These are phyloP conservation scores for Drosophila limbata DNA, from an alignment of 2,888 invertebrate species.

Conservation along the genomic window DNA sequence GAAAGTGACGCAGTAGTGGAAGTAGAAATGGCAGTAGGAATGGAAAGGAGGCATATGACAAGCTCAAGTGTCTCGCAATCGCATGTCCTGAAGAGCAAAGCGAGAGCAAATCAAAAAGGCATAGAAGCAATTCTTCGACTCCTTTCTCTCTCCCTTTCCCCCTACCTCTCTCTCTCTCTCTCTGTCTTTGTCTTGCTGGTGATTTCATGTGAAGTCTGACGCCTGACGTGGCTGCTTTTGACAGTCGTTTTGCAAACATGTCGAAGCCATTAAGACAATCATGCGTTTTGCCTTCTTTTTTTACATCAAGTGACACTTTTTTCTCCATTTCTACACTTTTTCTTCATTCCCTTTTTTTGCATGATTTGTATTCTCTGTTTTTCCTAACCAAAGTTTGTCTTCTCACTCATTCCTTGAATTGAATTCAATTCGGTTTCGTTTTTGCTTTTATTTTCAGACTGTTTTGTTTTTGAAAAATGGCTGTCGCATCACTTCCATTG, in stretches of 20 bases:
- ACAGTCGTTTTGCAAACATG: slow-evolving; percentile 82
- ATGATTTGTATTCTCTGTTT: slow-evolving; percentile 28
- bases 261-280: slow-evolving; percentile 82
- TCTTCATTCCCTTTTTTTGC: slow-evolving; percentile 44
- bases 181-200: slow-evolving; percentile 14
- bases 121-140: slow-evolving; percentile 38
- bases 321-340: slow-evolving; percentile 10
- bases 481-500: slow-evolving; percentile 80
- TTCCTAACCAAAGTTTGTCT: slow-evolving; percentile 19
- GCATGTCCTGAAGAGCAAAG: slow-evolving; percentile 52
- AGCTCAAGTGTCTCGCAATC: slow-evolving; percentile 58
- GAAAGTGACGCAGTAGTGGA: slow-evolving; percentile 30
- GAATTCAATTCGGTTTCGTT: slow-evolving; percentile 29
- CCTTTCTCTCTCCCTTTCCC: not conserved
- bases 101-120: slow-evolving; percentile 68
- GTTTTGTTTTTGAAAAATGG: slow-evolving; percentile 81
- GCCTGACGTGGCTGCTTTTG: slow-evolving; percentile 68
- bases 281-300: slow-evolving; percentile 63
- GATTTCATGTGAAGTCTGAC: slow-evolving; percentile 50
- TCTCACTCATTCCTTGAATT: slow-evolving; percentile 26
- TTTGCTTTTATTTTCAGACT: slow-evolving; percentile 57
- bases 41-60: slow-evolving; percentile 54
- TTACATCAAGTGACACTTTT: slow-evolving; percentile 47
- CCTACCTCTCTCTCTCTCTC: not conserved
- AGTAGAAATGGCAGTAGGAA: not conserved